A percentile compares a stretch with the other conserved stretches of the same genome.
phyloP scores from a whole-genome alignment of 2,113 vertebrate species.

The Clupea harengus region DNA sequence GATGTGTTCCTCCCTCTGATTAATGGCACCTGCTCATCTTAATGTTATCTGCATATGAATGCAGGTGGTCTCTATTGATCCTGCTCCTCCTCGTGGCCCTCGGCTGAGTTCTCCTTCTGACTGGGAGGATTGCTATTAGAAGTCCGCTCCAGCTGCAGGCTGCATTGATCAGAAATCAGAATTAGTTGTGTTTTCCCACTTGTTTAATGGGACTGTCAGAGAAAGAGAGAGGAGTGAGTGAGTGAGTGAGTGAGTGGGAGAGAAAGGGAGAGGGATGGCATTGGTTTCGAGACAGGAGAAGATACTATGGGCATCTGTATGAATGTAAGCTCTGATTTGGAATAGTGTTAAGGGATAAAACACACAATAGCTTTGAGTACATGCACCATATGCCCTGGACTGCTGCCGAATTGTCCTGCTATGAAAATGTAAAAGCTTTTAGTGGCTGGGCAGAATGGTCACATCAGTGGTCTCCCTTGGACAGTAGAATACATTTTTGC shows the following conservation, averaged over 20 bases:
- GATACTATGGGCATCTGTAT: background rate
- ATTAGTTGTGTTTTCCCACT: slow-evolving; percentile 74
- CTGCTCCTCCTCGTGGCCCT: slow-evolving; percentile 15
- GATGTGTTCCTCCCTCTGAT: slow-evolving; percentile 51
- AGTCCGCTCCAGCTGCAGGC: slow-evolving; percentile 69
- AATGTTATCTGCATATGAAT: slow-evolving; percentile 66
- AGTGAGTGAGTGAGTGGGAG: slow-evolving; percentile 21
- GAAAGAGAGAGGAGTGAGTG: slow-evolving; percentile 33
- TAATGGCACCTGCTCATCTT: slow-evolving; percentile 76
- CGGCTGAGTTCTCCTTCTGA: slow-evolving; percentile 22
- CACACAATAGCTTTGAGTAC: slow-evolving; percentile 34
- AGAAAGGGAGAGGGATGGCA: slow-evolving; percentile 23
- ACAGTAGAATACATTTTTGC: slow-evolving; percentile 27
- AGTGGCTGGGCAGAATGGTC: slow-evolving; percentile 21
- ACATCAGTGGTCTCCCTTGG: slow-evolving; percentile 6
- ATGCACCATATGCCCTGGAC: slow-evolving; percentile 48
- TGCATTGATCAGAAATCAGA: slow-evolving; percentile 78
- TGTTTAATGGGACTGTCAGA: slow-evolving; percentile 73
- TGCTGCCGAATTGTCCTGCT: slow-evolving; percentile 32
- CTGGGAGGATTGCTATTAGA: slow-evolving; percentile 68
- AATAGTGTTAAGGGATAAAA: slow-evolving; percentile 27
- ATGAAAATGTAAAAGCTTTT: slow-evolving; percentile 49
- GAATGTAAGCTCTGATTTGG: slow-evolving; percentile 16
- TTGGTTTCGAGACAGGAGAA: background rate
- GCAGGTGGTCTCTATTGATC: slow-evolving; percentile 38